Evolutionary conservation across 2,113 vertebrate genomes (phyloP).

Genomic region (Notechis scutatus): DNA sequence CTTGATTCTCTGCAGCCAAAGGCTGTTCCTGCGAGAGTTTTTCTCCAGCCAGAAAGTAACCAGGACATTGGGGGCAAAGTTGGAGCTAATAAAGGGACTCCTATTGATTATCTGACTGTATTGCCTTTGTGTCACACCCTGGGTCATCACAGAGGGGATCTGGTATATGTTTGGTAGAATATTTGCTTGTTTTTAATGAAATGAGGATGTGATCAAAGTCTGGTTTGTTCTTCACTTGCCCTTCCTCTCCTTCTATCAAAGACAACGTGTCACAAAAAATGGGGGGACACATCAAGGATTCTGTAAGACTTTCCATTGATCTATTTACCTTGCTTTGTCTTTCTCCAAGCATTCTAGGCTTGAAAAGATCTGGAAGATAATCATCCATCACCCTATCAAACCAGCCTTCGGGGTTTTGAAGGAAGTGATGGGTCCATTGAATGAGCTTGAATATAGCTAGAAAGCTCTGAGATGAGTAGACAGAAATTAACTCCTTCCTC

Average conservation of each 20-base stretch:
- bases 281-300: neutral
- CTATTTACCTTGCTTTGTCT: neutral
- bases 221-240: neutral
- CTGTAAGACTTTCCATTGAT: neutral
- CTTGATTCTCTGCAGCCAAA: too few relatives aligned
- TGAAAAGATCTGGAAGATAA: neutral
- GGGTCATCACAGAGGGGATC: neutral
- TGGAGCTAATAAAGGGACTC: too few relatives aligned
- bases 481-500: neutral
- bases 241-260: conserved; percentile 6
- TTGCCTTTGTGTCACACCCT: too few relatives aligned
- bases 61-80: too few relatives aligned
- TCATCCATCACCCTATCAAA: neutral
- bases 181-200: conserved; percentile 24
- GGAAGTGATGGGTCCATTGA: neutral
- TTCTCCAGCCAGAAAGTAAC: too few relatives aligned
- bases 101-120: too few relatives aligned
- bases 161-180: neutral
- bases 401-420: conserved; percentile 7
- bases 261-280: neutral
- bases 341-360: neutral
- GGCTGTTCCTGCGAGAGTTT: too few relatives aligned
- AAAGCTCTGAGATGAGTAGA: neutral
- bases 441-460: neutral
- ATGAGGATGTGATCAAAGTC: neutral